A percentile compares a stretch with the other conserved stretches of the same genome.
phyloP scores from a whole-genome alignment of 2,113 vertebrate genomes.

The Esox niger region DNA sequence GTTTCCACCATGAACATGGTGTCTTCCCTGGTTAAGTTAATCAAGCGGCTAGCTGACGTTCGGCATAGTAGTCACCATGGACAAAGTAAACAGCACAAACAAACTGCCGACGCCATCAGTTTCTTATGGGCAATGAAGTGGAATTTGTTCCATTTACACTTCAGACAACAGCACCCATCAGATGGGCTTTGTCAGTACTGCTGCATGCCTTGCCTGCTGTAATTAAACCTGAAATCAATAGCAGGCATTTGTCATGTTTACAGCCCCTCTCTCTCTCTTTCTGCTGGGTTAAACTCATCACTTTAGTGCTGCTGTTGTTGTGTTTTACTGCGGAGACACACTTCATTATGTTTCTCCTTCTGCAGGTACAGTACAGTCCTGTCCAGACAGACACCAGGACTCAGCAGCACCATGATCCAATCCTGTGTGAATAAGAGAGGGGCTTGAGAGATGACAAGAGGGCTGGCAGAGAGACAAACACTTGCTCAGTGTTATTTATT shows the following conservation, averaged over 20 bases:
- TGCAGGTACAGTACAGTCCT: slow-evolving; percentile 88
- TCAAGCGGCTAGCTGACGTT: slow-evolving; percentile 83
- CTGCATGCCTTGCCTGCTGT: slow-evolving; percentile 97
- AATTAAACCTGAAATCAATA: slow-evolving; percentile 99
- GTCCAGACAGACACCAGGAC: slow-evolving; percentile 86
- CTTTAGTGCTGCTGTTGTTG: slow-evolving; percentile 90
- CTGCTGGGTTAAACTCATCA: slow-evolving; percentile 99
- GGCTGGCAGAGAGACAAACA: slow-evolving; percentile 84
- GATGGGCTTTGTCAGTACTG: slow-evolving; percentile 99
- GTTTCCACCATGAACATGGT: too few relatives aligned
- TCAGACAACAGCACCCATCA: slow-evolving; percentile 90
- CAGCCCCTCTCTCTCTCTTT: slow-evolving; percentile 87
- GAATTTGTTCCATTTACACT: slow-evolving; percentile 99
- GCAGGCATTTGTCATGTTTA: slow-evolving; percentile 99
- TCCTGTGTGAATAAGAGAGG: slow-evolving; percentile 75
- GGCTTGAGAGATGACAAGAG: slow-evolving; percentile 74
- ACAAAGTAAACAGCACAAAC: slow-evolving; percentile 93
- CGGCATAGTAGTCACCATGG: slow-evolving; percentile 75
- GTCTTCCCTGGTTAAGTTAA: slow-evolving; percentile 92
- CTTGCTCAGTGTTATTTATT: slow-evolving; percentile 85
- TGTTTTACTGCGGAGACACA: slow-evolving; percentile 99
- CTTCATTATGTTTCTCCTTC: slow-evolving; percentile 89
- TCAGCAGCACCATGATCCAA: too few relatives aligned
- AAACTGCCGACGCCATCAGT: slow-evolving; percentile 99
- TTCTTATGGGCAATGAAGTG: slow-evolving; percentile 98